Evolutionary conservation across 1,140 invertebrate species (phyloP), one percentile per base, ranked within the genome.

Genomic region (Hylyphantes graminicola): DNA sequence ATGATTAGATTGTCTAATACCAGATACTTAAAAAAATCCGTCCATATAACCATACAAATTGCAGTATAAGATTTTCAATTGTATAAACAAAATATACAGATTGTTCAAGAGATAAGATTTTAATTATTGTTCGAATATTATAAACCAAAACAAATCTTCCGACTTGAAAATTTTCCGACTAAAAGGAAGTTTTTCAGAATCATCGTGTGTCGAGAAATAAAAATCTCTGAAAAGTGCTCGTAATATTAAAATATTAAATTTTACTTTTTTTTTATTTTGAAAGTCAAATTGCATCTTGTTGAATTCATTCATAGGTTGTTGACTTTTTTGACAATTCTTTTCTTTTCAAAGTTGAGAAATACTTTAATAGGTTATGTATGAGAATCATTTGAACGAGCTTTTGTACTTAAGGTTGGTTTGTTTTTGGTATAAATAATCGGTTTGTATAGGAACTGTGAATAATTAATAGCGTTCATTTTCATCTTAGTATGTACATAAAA

Each of bases 361-460:
- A 63, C 74, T 76, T 76, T 76, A 5, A 13, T 55, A 48, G 72
- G 53, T 76, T 63, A n/a, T 63, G 59, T 59, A 50, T 63, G 55
- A 15, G 59, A 76, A 76, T 63, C 35, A 48, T 61, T 76, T 76
- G 74, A 76, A 70, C 51, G 74, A 76, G 74, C 74, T 76, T 76
- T 76, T 76, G 15, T 76, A 76, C 15, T 76, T 15, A 70, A 53
- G 50, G 17, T 55, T 17, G 51, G 55, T 53, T 51, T 63, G 35
- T 59, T 70, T 53, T 35, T 51, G 61, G 74, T 76, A 48, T 63
- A 61, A 76, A 64, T 76, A 61, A 12, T 50, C n/a, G 15, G 64
- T 76, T 63, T 76, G 59, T 76, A 17, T 76, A 76, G 74, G 63
- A 63, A 76, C 35, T 76, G 74, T 76, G 74, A 76, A 76, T 76